phyloP scores from a whole-genome alignment of 2,888 invertebrate genomes.

The Tiphia femorata region DNA sequence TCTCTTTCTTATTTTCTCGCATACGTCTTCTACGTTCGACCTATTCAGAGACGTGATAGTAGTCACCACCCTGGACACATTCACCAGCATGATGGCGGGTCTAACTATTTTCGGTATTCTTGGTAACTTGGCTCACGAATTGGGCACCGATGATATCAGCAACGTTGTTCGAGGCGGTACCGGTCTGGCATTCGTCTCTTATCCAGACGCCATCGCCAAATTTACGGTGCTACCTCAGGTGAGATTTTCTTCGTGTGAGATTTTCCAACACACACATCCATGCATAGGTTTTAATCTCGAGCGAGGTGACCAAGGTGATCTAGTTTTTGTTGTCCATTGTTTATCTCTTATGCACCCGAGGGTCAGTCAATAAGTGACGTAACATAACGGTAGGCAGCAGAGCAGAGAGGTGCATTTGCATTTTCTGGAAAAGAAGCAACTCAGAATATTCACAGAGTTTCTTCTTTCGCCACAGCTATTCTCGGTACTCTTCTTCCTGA shows the following conservation, averaged over 20 bases:
- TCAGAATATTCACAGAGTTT: too few relatives aligned
- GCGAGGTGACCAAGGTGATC: slow-evolving; percentile 19
- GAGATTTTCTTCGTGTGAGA: not conserved
- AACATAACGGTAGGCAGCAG: too few relatives aligned
- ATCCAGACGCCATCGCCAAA: slow-evolving; percentile 87
- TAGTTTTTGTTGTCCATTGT: slow-evolving; percentile 1
- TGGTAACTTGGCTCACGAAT: slow-evolving; percentile 82
- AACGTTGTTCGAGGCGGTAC: slow-evolving; percentile 82
- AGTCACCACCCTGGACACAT: slow-evolving; percentile 85
- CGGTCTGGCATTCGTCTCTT: slow-evolving; percentile 86
- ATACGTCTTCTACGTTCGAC: too few relatives aligned
- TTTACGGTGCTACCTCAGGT: slow-evolving; percentile 75
- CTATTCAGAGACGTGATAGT: slow-evolving; percentile 82
- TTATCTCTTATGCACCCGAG: too few relatives aligned
- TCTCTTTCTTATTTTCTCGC: too few relatives aligned
- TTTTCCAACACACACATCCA: not conserved
- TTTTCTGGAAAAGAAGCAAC: too few relatives aligned
- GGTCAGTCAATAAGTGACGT: too few relatives aligned
- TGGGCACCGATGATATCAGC: slow-evolving; percentile 73
- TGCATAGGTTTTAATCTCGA: too few relatives aligned
- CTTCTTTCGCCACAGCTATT: slow-evolving; percentile 69
- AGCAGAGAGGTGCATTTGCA: too few relatives aligned
- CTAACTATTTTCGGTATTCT: slow-evolving; percentile 87
- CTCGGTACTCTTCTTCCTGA: slow-evolving; percentile 71
- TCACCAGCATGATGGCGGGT: slow-evolving; percentile 86